phyloP scores from a whole-genome alignment of 64 coral and sea anemone genomes.

The Hydrozoanthus tunicans region DNA sequence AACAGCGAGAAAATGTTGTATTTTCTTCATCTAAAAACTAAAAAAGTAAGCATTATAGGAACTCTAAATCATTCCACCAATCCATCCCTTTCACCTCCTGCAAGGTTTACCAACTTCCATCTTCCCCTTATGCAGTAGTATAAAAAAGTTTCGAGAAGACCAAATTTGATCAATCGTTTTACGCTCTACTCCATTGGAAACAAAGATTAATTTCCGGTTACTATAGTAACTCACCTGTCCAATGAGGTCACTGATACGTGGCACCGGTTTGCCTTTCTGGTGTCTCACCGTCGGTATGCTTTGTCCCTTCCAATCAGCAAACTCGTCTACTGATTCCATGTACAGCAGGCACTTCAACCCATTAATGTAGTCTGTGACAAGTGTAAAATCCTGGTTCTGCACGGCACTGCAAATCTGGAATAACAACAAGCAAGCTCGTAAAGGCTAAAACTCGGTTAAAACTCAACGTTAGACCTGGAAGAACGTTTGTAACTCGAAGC shows the following conservation, averaged over 20 bases:
- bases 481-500: no score
- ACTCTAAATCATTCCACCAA: no score
- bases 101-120: no score
- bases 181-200: neutral
- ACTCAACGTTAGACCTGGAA: neutral
- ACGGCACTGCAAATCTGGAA: constrained; percentile 94
- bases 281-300: constrained; percentile 83
- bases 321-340: constrained; percentile 81
- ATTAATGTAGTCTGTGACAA: constrained; percentile 87
- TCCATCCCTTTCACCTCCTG: no score
- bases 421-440: neutral
- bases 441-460: neutral
- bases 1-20: no score
- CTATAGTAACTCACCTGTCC: constrained; percentile 70
- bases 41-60: no score
- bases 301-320: constrained; percentile 82
- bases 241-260: constrained; percentile 84
- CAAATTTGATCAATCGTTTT: neutral
- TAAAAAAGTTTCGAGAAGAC: no score
- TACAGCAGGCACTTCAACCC: constrained; percentile 94
- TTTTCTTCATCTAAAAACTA: no score
- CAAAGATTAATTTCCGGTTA: neutral
- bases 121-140: no score
- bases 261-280: constrained; percentile 89
- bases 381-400: constrained; percentile 97